Evolutionary conservation across 2,113 vertebrate species (phyloP).

Genomic region (Psilopsiagon aurifrons): DNA sequence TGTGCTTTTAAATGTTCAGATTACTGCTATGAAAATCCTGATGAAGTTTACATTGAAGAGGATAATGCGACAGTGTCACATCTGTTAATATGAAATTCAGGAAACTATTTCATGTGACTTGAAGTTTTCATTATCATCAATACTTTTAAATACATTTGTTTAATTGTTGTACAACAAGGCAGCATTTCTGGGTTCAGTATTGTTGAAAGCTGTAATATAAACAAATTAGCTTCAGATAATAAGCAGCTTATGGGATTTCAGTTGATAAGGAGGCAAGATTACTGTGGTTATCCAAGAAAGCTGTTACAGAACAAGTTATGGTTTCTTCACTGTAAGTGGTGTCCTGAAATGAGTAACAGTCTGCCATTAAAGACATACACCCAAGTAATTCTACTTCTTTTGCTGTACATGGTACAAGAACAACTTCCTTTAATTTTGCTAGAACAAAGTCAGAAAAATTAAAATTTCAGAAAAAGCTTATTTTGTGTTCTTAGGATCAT

Average conservation of each 20-base stretch:
- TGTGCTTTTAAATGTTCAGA: neutral
- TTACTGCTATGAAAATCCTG: neutral
- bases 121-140: neutral
- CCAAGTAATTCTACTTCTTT: neutral
- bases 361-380: neutral
- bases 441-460: neutral
- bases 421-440: neutral
- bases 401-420: neutral
- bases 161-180: neutral
- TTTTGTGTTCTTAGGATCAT: neutral
- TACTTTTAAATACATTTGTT: neutral
- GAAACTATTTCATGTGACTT: neutral
- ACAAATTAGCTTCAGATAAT: conserved; percentile 19
- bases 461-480: neutral
- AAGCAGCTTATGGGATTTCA: conserved; percentile 45
- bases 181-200: neutral
- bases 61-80: neutral
- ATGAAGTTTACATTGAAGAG: neutral
- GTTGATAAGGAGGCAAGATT: conserved; percentile 31
- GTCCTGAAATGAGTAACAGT: neutral
- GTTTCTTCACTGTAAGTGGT: neutral
- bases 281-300: conserved; percentile 34
- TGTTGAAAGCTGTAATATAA: neutral
- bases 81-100: neutral
- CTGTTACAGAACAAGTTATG: neutral